These are phyloP conservation scores for Monomorium pharaonis DNA, from an alignment of 1,140 invertebrate species.

Conservation along the genomic window DNA sequence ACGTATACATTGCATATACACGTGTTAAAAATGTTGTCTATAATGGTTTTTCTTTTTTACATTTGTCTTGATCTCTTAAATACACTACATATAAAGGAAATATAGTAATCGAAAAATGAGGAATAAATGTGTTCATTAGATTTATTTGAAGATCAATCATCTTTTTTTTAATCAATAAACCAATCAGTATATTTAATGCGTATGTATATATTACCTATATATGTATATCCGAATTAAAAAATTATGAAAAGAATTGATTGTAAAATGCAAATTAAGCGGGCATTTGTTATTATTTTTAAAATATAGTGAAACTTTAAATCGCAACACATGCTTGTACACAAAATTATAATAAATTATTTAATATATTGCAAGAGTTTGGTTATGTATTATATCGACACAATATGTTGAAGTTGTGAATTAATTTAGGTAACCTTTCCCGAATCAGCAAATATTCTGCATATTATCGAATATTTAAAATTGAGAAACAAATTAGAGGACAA, in stretches of 20 bases:
- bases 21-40: neutral
- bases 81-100: neutral
- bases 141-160: constrained; percentile 77
- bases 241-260: constrained; percentile 67
- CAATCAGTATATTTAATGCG: constrained; percentile 73
- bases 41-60: constrained; percentile 3
- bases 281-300: constrained; percentile 68
- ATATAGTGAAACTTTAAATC: constrained; percentile 42
- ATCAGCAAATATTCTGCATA: neutral
- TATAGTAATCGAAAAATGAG: constrained; percentile 34
- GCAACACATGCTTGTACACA: constrained; percentile 79
- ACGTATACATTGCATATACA: neutral
- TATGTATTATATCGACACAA: constrained; percentile 76
- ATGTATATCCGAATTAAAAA: constrained; percentile 63
- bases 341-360: constrained; percentile 77
- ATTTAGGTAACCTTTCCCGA: constrained; percentile 6
- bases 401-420: constrained; percentile 66
- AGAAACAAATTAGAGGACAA: neutral
- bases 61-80: neutral
- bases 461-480: neutral
- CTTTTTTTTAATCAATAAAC: constrained; percentile 74
- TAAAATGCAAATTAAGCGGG: constrained; percentile 77
- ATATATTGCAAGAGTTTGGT: constrained; percentile 60
- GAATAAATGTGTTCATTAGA: constrained; percentile 60
- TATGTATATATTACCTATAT: constrained; percentile 65